These are phyloP conservation scores for Gobio gobio DNA, from an alignment of 2,113 vertebrate species.

Conservation along the genomic window DNA sequence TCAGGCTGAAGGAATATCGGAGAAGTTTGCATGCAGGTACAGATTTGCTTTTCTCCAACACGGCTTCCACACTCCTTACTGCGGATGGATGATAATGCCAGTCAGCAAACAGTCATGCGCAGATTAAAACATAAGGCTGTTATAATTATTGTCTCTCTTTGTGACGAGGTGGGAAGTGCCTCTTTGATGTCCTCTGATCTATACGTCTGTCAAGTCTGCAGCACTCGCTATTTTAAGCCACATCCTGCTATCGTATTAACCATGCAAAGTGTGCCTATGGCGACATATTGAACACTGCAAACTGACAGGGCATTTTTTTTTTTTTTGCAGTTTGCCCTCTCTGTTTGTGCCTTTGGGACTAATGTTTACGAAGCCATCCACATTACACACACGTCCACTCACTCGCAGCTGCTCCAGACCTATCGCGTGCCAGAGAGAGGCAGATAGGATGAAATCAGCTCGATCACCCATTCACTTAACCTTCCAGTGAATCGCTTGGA, in stretches of 20 bases:
- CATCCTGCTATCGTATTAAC: constrained; percentile 9
- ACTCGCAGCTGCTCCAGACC: constrained; percentile 1
- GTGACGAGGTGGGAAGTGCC: constrained; percentile 41
- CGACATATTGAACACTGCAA: constrained; percentile 3
- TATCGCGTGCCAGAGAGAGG: neutral
- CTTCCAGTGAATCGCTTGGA: neutral
- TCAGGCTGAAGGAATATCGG: constrained; percentile 38
- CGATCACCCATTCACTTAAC: constrained; percentile 5
- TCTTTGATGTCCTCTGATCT: constrained; percentile 43
- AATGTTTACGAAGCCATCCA: constrained; percentile 6
- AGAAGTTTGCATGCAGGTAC: constrained; percentile 16
- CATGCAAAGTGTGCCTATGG: constrained; percentile 3
- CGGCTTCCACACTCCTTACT: constrained; percentile 5
- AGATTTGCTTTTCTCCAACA: neutral
- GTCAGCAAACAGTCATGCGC: constrained; percentile 6
- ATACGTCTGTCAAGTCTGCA: neutral
- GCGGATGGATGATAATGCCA: constrained; percentile 40
- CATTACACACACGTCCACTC: constrained; percentile 19
- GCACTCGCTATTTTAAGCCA: neutral
- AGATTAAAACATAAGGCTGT: constrained; percentile 38
- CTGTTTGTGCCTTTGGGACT: neutral
- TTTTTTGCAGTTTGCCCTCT: neutral
- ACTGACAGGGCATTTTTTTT: constrained; percentile 12
- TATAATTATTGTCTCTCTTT: constrained; percentile 47
- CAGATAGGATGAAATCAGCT: neutral